A percentile compares a stretch with the other conserved stretches of the same genome.
Conservation (phyloP, 2,888 invertebrate species). For the Aromia moschata region DNA sequence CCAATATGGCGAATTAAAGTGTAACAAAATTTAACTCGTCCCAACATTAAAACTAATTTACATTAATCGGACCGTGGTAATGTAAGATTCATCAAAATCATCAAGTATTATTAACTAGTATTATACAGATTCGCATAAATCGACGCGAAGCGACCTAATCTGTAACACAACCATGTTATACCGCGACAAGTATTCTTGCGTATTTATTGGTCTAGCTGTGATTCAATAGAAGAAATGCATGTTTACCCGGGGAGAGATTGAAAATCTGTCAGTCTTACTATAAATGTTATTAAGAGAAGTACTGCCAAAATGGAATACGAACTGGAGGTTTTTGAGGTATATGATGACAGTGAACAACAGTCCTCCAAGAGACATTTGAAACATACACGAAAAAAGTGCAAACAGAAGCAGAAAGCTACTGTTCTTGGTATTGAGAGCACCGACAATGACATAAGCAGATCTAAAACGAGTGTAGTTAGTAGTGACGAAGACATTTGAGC, state of each 20-base stretch:
- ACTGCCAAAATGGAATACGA: slow-evolving; percentile 62
- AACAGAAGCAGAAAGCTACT: slow-evolving; percentile 57
- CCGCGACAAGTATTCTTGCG: slow-evolving; percentile 3
- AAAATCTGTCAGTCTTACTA: slow-evolving; percentile 8
- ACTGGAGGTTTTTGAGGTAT: slow-evolving; percentile 65
- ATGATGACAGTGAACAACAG: slow-evolving; percentile 58
- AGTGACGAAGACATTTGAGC: slow-evolving; percentile 61
- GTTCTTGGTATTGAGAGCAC: slow-evolving; percentile 49
- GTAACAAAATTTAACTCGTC: slow-evolving; percentile 9
- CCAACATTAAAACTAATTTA: not conserved
- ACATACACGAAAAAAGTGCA: slow-evolving; percentile 62
- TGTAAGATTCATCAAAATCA: not conserved
- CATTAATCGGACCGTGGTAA: not conserved
- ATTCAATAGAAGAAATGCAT: not conserved
- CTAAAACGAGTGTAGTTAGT: slow-evolving; percentile 57
- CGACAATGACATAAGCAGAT: slow-evolving; percentile 57
- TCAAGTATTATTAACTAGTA: slow-evolving; percentile 1
- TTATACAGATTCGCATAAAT: slow-evolving; percentile 2
- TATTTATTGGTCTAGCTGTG: slow-evolving; percentile 3
- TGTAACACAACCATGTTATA: not conserved
- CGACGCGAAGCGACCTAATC: slow-evolving; percentile 2
- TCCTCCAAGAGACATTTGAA: slow-evolving; percentile 58
- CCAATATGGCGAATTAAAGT: slow-evolving; percentile 11
- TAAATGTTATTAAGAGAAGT: slow-evolving; percentile 23
- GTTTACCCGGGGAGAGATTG: not conserved